Base-by-base conservation (phyloP, 2,888 invertebrate species). In the Lottia scabra region DNA sequence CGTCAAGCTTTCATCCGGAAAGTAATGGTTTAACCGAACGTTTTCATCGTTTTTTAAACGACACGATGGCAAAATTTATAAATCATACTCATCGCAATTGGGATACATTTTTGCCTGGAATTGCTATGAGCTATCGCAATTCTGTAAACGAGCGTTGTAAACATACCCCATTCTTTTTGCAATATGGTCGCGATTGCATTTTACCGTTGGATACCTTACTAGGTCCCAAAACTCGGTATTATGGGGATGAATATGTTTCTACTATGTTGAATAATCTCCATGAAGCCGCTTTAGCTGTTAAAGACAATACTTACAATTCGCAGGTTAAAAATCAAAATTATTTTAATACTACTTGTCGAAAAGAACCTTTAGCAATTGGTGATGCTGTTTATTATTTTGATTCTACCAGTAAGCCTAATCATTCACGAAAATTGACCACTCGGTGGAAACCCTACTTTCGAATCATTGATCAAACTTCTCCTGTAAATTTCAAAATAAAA, bases 341-440 rank as follows among this genome's bases (percentile, higher is more conserved):
- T 15, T 16, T 44, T 67, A 30, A 44, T 46, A 16, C n/a, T 16
- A 13, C 26, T n/a, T 26, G 46, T 12, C 23, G 46, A 23, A 48
- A 26, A n/a, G 44, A 48, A 19, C 0, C 19, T 15, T 67, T 67
- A 46, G 16, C 16, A 13, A 46, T 67, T 27, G 67, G 67, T 19
- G 46, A 67, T 26, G n/a, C 46, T 19, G 67, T 67, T 46, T 65
- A 43, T 65, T 43, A 44, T 65, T 30, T n/a, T 65, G 65, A 65
- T 19, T 43, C 65, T 10, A 43, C 23, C 27, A 65, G 16, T 30
- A 19, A 38, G 3, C 15, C 19, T 0, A n/a, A 43, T 13, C 43
- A 23, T 15, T 63, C 63, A n/a, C 15, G 23, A 13, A 63, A 63
- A 30, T 63, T 63, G 19, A 63, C 63, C 2, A 26, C 19, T 15